These are phyloP conservation scores for Melanotaenia duboulayi DNA, from an alignment of 2,113 vertebrate species.

Conservation along the genomic window DNA sequence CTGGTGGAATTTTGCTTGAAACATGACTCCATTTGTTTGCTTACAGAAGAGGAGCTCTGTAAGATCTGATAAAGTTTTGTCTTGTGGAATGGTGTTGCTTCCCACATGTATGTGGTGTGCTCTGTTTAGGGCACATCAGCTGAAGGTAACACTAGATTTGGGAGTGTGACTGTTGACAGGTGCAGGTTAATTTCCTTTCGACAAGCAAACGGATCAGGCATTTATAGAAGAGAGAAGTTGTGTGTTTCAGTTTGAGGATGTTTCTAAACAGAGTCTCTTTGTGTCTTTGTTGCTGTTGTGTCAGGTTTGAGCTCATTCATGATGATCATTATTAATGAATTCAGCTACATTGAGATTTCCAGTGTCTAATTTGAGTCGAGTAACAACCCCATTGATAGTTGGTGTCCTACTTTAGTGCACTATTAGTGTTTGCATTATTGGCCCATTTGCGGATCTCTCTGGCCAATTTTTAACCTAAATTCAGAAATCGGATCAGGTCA, in stretches of 20 bases:
- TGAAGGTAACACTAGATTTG: no score
- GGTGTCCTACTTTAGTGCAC: slow-evolving; percentile 48
- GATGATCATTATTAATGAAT: neutral
- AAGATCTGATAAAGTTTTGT: neutral
- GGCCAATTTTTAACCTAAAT: slow-evolving; percentile 43
- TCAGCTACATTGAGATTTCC: neutral
- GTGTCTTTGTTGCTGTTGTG: accelerated
- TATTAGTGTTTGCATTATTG: slow-evolving; percentile 49
- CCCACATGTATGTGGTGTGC: neutral
- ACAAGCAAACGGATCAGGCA: no score
- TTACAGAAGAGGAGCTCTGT: neutral
- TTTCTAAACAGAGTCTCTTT: neutral
- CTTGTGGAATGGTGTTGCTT: neutral
- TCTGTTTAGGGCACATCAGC: no score
- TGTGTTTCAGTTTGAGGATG: no score
- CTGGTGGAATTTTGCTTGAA: no score
- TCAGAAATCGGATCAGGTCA: slow-evolving; percentile 54
- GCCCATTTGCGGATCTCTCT: slow-evolving; percentile 31
- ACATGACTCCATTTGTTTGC: no score
- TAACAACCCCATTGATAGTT: slow-evolving; percentile 33
- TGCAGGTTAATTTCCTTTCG: no score
- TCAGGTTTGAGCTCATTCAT: neutral
- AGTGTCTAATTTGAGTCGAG: neutral
- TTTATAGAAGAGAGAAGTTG: no score
- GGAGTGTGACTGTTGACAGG: no score